Evolutionary conservation across 2,888 invertebrate genomes (phyloP).

Genomic region (Heteropelma amictum): DNA sequence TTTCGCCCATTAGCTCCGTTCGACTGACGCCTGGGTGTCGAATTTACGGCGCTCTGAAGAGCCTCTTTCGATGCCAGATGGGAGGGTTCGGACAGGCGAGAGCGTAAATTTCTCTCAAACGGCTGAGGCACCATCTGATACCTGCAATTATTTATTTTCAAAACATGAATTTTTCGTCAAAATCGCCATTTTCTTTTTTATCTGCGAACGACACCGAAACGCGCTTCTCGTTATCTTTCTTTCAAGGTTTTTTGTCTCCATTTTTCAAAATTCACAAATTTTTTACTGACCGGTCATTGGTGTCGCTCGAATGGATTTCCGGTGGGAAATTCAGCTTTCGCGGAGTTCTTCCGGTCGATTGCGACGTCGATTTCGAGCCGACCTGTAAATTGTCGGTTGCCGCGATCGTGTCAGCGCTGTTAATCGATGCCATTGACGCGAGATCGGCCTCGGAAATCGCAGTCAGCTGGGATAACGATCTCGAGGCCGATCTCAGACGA

Average conservation of each 20-base stretch:
- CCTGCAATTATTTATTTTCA: conserved; percentile 14
- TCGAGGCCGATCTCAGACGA: conserved; percentile 61
- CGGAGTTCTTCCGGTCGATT: conserved; percentile 50
- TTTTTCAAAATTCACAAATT: not conserved
- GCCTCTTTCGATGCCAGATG: conserved; percentile 45
- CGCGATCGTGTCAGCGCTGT: conserved; percentile 44
- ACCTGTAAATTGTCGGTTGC: conserved; percentile 14
- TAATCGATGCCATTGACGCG: conserved; percentile 37
- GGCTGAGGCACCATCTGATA: conserved; percentile 21
- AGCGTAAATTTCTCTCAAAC: conserved; percentile 40
- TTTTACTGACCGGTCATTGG: conserved; percentile 23
- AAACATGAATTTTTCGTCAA: not conserved
- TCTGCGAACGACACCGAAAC: too few species aligned
- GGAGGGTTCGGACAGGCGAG: conserved; percentile 51
- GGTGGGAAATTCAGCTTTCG: conserved; percentile 34
- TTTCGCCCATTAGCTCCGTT: conserved; percentile 43
- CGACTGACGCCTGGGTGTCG: conserved; percentile 53
- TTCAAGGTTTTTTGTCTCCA: not conserved
- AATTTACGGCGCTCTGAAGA: conserved; percentile 39
- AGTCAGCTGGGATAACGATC: conserved; percentile 64
- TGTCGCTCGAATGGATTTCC: conserved; percentile 27
- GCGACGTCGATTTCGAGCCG: conserved; percentile 25
- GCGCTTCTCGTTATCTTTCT: not conserved
- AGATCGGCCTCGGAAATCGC: conserved; percentile 60
- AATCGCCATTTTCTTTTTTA: not conserved